phyloP scores from a whole-genome alignment of 2,113 vertebrate genomes.

The Mesoclemmys tuberculata region DNA sequence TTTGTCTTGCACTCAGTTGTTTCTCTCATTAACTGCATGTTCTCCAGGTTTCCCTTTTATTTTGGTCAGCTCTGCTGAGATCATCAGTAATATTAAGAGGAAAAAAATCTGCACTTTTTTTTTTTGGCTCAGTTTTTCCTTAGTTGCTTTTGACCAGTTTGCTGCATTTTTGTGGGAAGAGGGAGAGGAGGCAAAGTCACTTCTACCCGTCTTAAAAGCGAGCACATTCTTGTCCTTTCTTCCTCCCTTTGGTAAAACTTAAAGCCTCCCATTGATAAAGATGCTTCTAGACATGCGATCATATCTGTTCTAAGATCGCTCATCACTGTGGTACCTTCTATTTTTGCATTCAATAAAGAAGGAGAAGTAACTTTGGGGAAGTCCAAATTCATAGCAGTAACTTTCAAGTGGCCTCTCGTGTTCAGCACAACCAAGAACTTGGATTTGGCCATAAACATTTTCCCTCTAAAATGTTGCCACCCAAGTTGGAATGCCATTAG shows the following conservation, averaged over 20 bases:
- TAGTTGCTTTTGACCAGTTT: neutral
- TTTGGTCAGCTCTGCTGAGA: slow-evolving; percentile 37
- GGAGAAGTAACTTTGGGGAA: neutral
- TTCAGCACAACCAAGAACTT: neutral
- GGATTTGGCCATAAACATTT: neutral
- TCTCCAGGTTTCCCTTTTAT: slow-evolving; percentile 39
- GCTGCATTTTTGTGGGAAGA: neutral
- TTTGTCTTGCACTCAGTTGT: neutral
- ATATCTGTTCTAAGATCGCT: no score
- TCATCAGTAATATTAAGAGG: slow-evolving; percentile 34
- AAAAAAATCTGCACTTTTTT: slow-evolving; percentile 13
- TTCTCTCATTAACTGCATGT: slow-evolving; percentile 22
- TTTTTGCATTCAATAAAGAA: neutral
- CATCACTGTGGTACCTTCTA: no score
- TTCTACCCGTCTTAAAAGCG: neutral
- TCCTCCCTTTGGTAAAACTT: neutral
- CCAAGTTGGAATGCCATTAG: neutral
- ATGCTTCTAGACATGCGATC: neutral
- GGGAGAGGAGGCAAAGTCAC: neutral
- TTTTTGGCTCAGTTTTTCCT: neutral
- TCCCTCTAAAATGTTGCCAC: neutral
- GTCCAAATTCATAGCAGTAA: neutral
- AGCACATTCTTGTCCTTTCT: neutral
- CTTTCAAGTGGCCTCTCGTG: no score
- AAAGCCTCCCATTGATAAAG: neutral